These are phyloP conservation scores for Aproaerema taeniolella DNA, from an alignment of 2,888 invertebrate species.

Conservation along the genomic window DNA sequence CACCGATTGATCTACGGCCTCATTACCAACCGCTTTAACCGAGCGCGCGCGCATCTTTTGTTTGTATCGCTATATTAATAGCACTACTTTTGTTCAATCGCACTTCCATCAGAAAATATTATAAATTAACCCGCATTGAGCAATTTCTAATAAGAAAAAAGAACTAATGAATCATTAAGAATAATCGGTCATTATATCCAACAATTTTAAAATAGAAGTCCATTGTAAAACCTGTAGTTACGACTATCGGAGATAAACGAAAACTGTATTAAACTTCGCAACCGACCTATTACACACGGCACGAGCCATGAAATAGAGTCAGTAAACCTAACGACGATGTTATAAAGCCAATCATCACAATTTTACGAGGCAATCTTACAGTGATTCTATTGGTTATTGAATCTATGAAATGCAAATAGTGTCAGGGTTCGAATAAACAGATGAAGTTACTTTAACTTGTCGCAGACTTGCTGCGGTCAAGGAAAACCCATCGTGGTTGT, in stretches of 20 bases:
- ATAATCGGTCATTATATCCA: too few species aligned
- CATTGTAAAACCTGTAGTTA: too few species aligned
- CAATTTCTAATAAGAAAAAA: too few species aligned
- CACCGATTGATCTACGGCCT: conserved; percentile 45
- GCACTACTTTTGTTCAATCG: conserved; percentile 11
- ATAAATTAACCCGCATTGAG: too few species aligned
- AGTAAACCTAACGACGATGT: too few species aligned
- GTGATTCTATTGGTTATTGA: neutral
- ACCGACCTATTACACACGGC: too few species aligned
- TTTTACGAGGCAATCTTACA: neutral
- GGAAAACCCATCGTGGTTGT: conserved; percentile 53
- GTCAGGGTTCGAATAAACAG: conserved; percentile 57
- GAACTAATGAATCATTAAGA: too few species aligned
- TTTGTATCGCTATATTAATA: conserved; percentile 32
- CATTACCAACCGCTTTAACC: conserved; percentile 41
- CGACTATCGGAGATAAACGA: too few species aligned
- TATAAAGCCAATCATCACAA: neutral
- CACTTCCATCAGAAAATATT: neutral
- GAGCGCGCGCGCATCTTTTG: conserved; percentile 34
- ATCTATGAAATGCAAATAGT: conserved; percentile 44
- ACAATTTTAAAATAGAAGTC: too few species aligned
- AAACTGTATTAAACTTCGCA: too few species aligned
- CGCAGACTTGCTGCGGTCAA: conserved; percentile 51
- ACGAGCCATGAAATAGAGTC: too few species aligned
- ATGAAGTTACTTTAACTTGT: conserved; percentile 42